A percentile compares a stretch with the other conserved stretches of the same genome.
Conservation (phyloP, 2,797 vertebrate genomes). For the Enteromius unitaeniatus region DNA sequence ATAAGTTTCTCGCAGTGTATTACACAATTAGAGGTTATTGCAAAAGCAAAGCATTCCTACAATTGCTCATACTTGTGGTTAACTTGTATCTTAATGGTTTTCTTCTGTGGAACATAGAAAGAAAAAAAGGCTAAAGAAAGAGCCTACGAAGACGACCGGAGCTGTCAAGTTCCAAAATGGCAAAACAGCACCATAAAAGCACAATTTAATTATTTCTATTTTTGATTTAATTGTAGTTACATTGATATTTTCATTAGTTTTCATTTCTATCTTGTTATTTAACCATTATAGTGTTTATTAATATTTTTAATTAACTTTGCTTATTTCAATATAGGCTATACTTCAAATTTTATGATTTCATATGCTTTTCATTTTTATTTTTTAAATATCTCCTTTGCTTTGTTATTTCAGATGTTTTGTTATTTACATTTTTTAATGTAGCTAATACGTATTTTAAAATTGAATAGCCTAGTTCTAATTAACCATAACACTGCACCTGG, state of each 20-base stretch:
- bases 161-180: neutral
- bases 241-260: neutral
- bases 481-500: neutral
- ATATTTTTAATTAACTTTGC: neutral
- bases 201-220: neutral
- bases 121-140: neutral
- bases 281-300: neutral
- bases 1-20: neutral
- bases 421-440: neutral
- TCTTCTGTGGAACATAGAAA: neutral
- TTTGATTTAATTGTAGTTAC: neutral
- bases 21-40: neutral
- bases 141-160: neutral
- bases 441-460: neutral
- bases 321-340: neutral
- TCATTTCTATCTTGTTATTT: neutral
- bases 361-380: neutral
- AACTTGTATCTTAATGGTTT: neutral
- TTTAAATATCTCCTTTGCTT: neutral
- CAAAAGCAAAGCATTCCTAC: neutral
- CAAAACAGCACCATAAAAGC: neutral
- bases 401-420: neutral
- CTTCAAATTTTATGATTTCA: neutral
- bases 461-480: neutral
- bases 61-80: conserved; percentile 1